Evolutionary conservation across 2,888 invertebrate genomes (phyloP).

Genomic region (Phengaris alcon): DNA sequence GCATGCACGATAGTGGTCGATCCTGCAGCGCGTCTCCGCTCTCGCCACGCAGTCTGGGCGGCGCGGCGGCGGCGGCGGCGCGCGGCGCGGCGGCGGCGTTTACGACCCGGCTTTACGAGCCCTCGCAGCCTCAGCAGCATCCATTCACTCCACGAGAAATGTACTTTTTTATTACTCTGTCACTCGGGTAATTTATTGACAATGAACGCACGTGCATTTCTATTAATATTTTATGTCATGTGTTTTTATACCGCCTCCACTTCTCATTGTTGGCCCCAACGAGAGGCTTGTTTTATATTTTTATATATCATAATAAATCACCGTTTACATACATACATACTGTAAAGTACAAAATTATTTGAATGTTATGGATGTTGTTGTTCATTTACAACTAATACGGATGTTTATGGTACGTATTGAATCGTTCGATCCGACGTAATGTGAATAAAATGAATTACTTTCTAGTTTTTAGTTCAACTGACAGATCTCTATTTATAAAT

Average conservation of each 20-base stretch:
- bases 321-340: not conserved
- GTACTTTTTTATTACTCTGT: slow-evolving; percentile 78
- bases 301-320: slow-evolving; percentile 27
- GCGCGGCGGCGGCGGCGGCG: slow-evolving; percentile 57
- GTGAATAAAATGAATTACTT: slow-evolving; percentile 45
- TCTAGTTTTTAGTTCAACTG: slow-evolving; percentile 52
- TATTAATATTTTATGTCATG: slow-evolving; percentile 78
- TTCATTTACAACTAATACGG: slow-evolving; percentile 12
- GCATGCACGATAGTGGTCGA: slow-evolving; percentile 31
- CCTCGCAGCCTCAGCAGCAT: slow-evolving; percentile 74
- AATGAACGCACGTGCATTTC: slow-evolving; percentile 79
- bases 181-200: slow-evolving; percentile 78
- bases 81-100: slow-evolving; percentile 68
- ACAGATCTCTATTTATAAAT: slow-evolving; percentile 58
- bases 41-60: slow-evolving; percentile 78
- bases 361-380: slow-evolving; percentile 21
- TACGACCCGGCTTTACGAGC: slow-evolving; percentile 70
- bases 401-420: not conserved
- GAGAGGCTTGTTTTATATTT: slow-evolving; percentile 68
- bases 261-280: slow-evolving; percentile 56
- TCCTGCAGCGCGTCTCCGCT: slow-evolving; percentile 52
- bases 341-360: slow-evolving; percentile 8
- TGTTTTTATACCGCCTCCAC: slow-evolving; percentile 55
- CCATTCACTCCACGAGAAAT: slow-evolving; percentile 77
- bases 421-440: not conserved